Percentiles rank a stretch among this genome's conserved stretches.
phyloP scores from a whole-genome alignment of 2,113 vertebrate genomes.

The Hucho hucho region DNA sequence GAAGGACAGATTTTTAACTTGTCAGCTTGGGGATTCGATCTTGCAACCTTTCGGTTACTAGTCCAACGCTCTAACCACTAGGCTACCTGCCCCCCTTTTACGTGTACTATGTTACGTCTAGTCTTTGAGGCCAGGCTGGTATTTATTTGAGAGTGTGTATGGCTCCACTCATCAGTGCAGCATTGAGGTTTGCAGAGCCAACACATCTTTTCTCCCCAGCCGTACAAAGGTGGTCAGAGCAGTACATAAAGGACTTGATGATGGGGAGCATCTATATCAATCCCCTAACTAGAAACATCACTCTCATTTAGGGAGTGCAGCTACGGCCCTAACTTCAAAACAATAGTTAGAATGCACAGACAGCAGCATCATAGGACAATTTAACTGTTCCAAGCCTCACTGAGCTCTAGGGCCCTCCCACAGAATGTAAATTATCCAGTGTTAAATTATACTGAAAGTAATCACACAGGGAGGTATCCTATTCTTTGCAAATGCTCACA shows the following conservation, averaged over 20 bases:
- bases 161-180: background rate
- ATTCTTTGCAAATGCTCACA: too few relatives aligned
- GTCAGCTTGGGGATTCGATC: too few relatives aligned
- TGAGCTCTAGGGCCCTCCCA: background rate
- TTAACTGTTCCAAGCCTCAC: background rate
- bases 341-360: background rate
- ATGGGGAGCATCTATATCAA: conserved; percentile 22
- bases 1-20: too few relatives aligned
- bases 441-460: too few relatives aligned
- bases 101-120: too few relatives aligned
- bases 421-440: too few relatives aligned
- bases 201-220: conserved; percentile 5
- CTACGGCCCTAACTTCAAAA: background rate
- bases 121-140: too few relatives aligned
- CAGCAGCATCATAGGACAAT: background rate
- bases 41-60: too few relatives aligned
- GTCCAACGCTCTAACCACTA: too few relatives aligned
- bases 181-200: conserved; percentile 3
- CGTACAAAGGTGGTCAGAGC: background rate
- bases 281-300: conserved; percentile 24
- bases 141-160: background rate
- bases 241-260: background rate
- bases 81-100: background rate
- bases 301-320: conserved; percentile 2
- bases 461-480: too few relatives aligned